Evolutionary conservation across 2,888 invertebrate genomes (phyloP), one percentile per base, ranked within the genome.

Genomic region (Notodonta ziczac): DNA sequence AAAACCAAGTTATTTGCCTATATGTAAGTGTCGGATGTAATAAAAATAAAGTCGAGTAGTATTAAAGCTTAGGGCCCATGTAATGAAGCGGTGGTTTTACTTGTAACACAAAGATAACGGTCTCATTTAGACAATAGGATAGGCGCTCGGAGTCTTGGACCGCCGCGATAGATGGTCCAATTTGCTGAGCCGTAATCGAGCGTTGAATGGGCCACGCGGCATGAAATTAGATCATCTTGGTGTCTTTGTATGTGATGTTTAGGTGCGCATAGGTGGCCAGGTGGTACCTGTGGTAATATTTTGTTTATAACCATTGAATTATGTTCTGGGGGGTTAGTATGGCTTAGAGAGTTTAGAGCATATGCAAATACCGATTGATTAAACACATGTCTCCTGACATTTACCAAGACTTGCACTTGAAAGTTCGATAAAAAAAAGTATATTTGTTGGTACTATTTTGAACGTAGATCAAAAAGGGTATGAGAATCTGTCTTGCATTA

Each of bases 121-220:
- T 79, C 80, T 81, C 85, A 83, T 85, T 84, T 77, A 79, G 79
- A 82, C 80, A 81, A 80, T 82, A 76, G 76, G 65, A 72, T 67
- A 67, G 64, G 67, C 61, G 66, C 56, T 70, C 65, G 61, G 69
- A 63, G 75, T 62, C 61, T 68, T 65, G 60, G 68, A 67, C 62
- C 75, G 78, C 70, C 76, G 84, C 83, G 89, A 91, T 89, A 86
- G 87, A 91, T 91, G 86, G 83, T 85, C 84, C 90, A 91, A 92
- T 91, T 89, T 89, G 86, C 88, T 80, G 82, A 81, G 79, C 81
- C 83, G 86, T 90, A 92, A 91, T 90, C 88, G 90, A 89, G 82
- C 90, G 85, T 83, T 80, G 86, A 86, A 91, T 87, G 83, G 87
- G 83, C 84, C 86, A 82, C 81, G 82, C 83, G 82, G 84, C 89